Percentiles rank a stretch among this genome's conserved stretches.
These are phyloP conservation scores for Clitarchus hookeri DNA, from an alignment of 2,888 invertebrate species.

Conservation along the genomic window DNA sequence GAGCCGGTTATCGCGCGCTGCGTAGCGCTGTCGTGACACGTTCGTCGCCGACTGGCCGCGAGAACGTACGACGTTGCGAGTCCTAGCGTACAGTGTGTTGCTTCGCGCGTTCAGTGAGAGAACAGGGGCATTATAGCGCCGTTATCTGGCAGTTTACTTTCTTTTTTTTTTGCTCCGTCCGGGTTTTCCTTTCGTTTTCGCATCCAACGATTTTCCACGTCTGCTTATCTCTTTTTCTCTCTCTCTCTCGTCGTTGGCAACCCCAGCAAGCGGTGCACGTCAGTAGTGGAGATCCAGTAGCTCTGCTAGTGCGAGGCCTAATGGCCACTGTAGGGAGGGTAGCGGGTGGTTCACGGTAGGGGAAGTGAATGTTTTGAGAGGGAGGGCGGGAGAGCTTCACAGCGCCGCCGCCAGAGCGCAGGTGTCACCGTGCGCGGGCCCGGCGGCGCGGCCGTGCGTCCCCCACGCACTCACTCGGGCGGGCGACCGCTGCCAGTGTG, in stretches of 20 bases:
- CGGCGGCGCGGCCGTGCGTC: not conserved
- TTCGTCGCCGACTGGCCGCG: not conserved
- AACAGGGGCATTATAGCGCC: not conserved
- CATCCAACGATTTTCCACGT: not conserved
- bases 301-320: not conserved
- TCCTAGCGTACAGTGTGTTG: not conserved
- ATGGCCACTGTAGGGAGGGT: not conserved
- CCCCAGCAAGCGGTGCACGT: not conserved
- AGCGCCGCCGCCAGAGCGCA: constrained; percentile 18
- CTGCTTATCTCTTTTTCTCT: not conserved
- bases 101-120: not conserved
- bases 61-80: not conserved
- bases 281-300: not conserved
- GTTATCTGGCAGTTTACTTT: not conserved
- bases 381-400: not conserved
- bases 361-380: not conserved
- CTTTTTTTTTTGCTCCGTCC: not conserved
- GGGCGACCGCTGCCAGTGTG: not conserved
- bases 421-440: not conserved
- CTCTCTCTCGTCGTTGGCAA: not conserved
- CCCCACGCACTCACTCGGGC: not conserved
- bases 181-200: not conserved
- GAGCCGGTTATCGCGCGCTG: no score
- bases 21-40: no score
- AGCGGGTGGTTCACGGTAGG: not conserved